phyloP scores from a whole-genome alignment of 2,797 vertebrate species.

The Rachycentron canadum region DNA sequence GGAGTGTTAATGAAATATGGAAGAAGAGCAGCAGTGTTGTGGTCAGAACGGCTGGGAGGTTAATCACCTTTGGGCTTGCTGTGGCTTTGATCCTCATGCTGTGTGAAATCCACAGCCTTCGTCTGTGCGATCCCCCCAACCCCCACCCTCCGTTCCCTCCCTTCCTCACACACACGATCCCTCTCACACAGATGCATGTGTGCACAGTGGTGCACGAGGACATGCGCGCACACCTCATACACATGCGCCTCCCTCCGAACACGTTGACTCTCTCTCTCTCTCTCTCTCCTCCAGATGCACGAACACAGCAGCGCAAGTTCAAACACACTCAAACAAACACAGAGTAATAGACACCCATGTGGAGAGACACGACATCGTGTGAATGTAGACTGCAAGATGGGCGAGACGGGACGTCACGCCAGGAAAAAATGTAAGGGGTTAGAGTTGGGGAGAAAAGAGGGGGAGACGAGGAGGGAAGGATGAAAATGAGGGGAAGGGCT shows the following conservation, averaged over 20 bases:
- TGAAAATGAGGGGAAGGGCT: constrained; percentile 75
- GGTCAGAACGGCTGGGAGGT: constrained; percentile 72
- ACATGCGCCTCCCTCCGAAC: constrained; percentile 53
- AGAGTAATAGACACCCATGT: constrained; percentile 52
- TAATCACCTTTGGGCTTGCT: constrained; percentile 78
- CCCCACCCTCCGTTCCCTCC: constrained; percentile 35
- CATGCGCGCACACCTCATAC: constrained; percentile 47
- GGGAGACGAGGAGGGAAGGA: constrained; percentile 54
- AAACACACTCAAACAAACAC: constrained; percentile 60
- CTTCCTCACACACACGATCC: constrained; percentile 32
- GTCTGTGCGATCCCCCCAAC: constrained; percentile 61
- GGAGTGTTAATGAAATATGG: constrained; percentile 57
- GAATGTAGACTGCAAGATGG: constrained; percentile 70
- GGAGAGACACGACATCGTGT: constrained; percentile 52
- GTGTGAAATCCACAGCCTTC: constrained; percentile 78
- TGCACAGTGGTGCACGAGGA: constrained; percentile 56
- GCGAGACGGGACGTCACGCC: constrained; percentile 78
- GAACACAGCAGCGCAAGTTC: constrained; percentile 42
- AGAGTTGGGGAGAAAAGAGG: constrained; percentile 46
- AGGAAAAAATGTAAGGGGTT: constrained; percentile 71
- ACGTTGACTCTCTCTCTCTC: constrained; percentile 48
- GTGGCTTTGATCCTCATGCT: constrained; percentile 77
- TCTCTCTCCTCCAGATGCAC: constrained; percentile 64
- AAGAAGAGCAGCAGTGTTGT: constrained; percentile 56
- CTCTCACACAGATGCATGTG: constrained; percentile 47